Evolutionary conservation across 2,113 vertebrate genomes (phyloP).

Genomic region (Chionomys nivalis): DNA sequence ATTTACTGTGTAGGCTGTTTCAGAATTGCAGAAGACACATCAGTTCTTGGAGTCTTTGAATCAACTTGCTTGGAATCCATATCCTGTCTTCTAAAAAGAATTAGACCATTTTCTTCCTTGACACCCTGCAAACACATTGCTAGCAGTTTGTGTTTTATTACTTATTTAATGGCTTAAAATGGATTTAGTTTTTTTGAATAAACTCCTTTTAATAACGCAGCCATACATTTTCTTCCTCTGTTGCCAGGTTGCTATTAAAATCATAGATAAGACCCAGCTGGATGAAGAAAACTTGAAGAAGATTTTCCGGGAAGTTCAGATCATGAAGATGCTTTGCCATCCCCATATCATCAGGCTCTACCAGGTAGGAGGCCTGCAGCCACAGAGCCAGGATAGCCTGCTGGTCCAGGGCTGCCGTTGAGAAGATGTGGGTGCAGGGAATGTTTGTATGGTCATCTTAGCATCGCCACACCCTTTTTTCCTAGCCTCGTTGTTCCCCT

Average conservation of each 20-base stretch:
- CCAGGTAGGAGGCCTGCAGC: slow-evolving; percentile 89
- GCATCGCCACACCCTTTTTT: neutral
- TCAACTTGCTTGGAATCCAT: slow-evolving; percentile 28
- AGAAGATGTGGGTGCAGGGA: neutral
- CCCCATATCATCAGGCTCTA: slow-evolving; percentile 98
- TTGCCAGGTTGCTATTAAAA: slow-evolving; percentile 97
- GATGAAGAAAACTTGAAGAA: slow-evolving; percentile 99
- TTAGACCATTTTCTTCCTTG: slow-evolving; percentile 48
- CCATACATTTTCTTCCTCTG: neutral
- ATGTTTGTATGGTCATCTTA: neutral
- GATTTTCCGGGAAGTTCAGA: slow-evolving; percentile 99
- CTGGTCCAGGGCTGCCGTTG: neutral
- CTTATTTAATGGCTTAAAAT: slow-evolving; percentile 39
- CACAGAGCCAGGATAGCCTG: neutral
- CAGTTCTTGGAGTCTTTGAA: slow-evolving; percentile 56
- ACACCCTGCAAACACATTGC: slow-evolving; percentile 16
- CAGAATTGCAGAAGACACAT: slow-evolving; percentile 23
- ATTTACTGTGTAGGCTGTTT: slow-evolving; percentile 15
- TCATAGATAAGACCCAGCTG: slow-evolving; percentile 98
- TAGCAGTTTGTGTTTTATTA: slow-evolving; percentile 39
- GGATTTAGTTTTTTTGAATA: slow-evolving; percentile 53
- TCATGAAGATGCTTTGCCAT: slow-evolving; percentile 99
- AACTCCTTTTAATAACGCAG: slow-evolving; percentile 52
- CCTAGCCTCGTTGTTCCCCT: neutral
- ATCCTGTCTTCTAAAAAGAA: slow-evolving; percentile 51